Conservation (phyloP, 92 coral and sea anemone genomes). For the Galaxea fascicularis region DNA sequence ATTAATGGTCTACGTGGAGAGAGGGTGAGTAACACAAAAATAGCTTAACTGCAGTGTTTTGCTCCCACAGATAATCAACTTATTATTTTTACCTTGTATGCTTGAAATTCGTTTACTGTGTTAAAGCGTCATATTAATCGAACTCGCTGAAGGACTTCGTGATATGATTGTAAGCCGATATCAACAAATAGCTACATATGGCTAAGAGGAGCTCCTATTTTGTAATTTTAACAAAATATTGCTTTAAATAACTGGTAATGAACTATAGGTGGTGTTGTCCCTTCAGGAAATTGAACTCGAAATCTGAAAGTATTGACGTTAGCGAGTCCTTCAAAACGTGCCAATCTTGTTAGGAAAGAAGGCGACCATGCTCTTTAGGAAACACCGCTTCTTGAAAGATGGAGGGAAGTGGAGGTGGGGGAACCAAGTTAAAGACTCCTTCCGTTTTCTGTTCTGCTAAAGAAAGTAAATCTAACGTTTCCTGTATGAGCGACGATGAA, state of each 20-base stretch:
- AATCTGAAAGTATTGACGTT: neutral
- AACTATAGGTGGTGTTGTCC: neutral
- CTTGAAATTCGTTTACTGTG: constrained; percentile 16
- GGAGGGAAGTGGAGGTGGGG: neutral
- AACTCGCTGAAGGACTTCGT: constrained; percentile 40
- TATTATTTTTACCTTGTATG: constrained; percentile 32
- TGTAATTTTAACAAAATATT: constrained; percentile 18
- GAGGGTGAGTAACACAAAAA: constrained; percentile 52
- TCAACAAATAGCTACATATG: constrained; percentile 28
- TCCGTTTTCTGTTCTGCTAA: neutral
- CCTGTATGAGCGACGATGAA: neutral
- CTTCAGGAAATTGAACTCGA: neutral
- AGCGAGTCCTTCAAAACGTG: constrained; percentile 14
- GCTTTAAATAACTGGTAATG: constrained; percentile 6
- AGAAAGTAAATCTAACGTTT: neutral
- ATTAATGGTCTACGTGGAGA: constrained; percentile 74
- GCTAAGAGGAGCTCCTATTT: constrained; percentile 10
- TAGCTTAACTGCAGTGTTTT: neutral
- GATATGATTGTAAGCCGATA: constrained; percentile 72
- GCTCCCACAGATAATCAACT: constrained; percentile 1
- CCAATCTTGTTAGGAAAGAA: neutral
- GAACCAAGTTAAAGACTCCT: neutral
- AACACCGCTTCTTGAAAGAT: constrained; percentile 17
- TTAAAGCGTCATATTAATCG: constrained; percentile 26
- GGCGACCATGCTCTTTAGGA: neutral